phyloP scores from a whole-genome alignment of 2,797 vertebrate species.

The Phoeniculus purpureus region DNA sequence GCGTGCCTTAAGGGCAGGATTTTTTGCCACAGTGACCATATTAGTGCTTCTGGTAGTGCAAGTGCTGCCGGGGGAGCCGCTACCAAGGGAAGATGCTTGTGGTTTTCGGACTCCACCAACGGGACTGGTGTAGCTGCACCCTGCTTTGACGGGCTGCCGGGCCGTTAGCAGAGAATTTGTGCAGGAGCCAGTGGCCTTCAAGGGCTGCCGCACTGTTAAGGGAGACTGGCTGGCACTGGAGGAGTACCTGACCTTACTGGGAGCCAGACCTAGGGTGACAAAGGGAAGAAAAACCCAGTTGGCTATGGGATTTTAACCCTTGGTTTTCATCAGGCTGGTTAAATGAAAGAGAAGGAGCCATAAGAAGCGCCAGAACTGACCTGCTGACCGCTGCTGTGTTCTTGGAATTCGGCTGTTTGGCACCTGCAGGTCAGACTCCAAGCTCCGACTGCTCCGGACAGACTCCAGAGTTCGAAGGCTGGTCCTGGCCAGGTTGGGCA shows the following conservation, averaged over 20 bases:
- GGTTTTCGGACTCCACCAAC: slow-evolving; percentile 74
- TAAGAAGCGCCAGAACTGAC: slow-evolving; percentile 55
- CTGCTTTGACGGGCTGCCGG: slow-evolving; percentile 81
- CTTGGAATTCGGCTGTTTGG: slow-evolving; percentile 89
- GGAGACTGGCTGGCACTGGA: slow-evolving; percentile 81
- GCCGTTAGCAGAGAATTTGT: slow-evolving; percentile 75
- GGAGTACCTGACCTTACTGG: slow-evolving; percentile 80
- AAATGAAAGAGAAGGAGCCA: not conserved
- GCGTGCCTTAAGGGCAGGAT: slow-evolving; percentile 72
- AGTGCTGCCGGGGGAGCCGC: slow-evolving; percentile 70
- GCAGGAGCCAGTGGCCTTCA: slow-evolving; percentile 81
- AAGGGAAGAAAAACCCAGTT: not conserved
- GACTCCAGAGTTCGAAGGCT: slow-evolving; percentile 89
- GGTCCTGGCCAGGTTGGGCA: slow-evolving; percentile 92
- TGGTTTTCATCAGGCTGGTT: too few relatives aligned
- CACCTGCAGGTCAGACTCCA: slow-evolving; percentile 93
- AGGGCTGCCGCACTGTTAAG: slow-evolving; percentile 79
- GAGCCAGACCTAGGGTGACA: slow-evolving; percentile 76
- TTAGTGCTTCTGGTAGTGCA: slow-evolving; percentile 69
- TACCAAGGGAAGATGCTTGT: slow-evolving; percentile 62
- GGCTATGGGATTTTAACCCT: not conserved
- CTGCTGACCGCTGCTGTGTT: slow-evolving; percentile 86
- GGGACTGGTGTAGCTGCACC: slow-evolving; percentile 74
- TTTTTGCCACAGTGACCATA: slow-evolving; percentile 68
- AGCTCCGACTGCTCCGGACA: slow-evolving; percentile 90